Base-by-base conservation (phyloP, 2,888 invertebrate species). In the Augochlorella aurata region DNA sequence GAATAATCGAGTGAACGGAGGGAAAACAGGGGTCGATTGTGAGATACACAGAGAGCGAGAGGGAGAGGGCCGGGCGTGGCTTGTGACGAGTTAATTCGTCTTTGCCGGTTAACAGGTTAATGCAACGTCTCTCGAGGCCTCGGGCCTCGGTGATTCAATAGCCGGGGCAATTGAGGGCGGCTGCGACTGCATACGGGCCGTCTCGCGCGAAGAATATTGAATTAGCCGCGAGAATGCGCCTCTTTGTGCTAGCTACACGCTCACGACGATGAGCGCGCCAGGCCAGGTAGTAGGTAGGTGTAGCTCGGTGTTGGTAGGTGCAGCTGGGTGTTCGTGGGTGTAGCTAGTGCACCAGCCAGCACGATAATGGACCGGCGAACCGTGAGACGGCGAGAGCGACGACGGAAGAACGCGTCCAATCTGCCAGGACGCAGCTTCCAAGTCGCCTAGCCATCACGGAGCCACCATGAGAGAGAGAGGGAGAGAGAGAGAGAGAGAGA, bases 171-270 rank as follows among this genome's bases (percentile, higher is more conserved):
- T n/a, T 47, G 66, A 58, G 73, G 61, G 66, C 38, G 63, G 52
- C 58, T 67, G 67, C 50, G 61, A 70, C 49, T 67, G 61, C 71
- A 71, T 52, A 61, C 44, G 24, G 67, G 38, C 14, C 66, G 68
- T 29, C 24, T 21, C 45, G 52, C 66, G 50, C 61, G 45, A 54
- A 54, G 73, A 69, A 81, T 79, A 74, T 85, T 65, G 75, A 84
- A 85, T 85, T 85, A 85, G 78, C 65, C 76, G 58, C 18, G 76
- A 71, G 78, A 78, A 79, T 67, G 75, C 78, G 44, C 29, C 67
- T 63, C 77, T 78, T 81, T 67, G 83, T 76, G 58, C 44, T 4
- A 38, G 24, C 24, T 65, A 16, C 14, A 68, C 77, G 12, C 24
- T n/a, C 38, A n/a, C 38, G n/a, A n/a, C 63, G 69, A 65, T 73